Evolutionary conservation across 1,140 invertebrate genomes (phyloP).

Genomic region (Neomicropteryx cornuta): DNA sequence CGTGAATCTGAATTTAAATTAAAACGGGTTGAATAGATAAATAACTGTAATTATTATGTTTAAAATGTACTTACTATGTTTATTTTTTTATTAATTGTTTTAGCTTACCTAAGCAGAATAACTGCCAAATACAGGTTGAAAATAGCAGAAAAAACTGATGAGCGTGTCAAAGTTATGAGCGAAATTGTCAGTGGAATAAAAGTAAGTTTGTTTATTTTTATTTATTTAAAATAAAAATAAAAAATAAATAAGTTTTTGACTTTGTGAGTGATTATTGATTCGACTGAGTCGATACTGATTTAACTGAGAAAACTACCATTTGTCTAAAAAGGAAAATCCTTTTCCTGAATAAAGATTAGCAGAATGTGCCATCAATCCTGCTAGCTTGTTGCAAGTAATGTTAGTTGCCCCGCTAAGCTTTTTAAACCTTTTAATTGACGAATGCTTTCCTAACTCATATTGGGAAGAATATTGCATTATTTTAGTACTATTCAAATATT

Average conservation of each 20-base stretch:
- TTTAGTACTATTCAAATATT: not conserved
- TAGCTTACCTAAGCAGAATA: slow-evolving; percentile 39
- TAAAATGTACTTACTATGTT: too few relatives aligned
- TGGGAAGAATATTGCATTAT: slow-evolving; percentile 40
- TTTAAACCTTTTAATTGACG: slow-evolving; percentile 39
- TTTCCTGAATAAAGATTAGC: too few relatives aligned
- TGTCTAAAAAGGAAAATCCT: too few relatives aligned
- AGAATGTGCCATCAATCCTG: too few relatives aligned
- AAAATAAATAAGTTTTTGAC: not conserved
- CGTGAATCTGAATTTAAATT: too few relatives aligned
- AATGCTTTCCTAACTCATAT: not conserved
- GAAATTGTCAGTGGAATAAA: slow-evolving; percentile 62
- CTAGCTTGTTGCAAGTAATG: not conserved
- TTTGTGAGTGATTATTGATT: not conserved
- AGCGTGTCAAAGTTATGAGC: slow-evolving; percentile 66
- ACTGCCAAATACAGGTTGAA: slow-evolving; percentile 37
- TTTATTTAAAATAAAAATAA: slow-evolving; percentile 27
- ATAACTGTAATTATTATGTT: too few relatives aligned
- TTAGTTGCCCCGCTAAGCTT: slow-evolving; percentile 33
- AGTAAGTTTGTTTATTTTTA: slow-evolving; percentile 46
- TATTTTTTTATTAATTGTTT: too few relatives aligned
- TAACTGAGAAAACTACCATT: slow-evolving; percentile 4
- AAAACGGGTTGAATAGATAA: too few relatives aligned
- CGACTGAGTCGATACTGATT: slow-evolving; percentile 2
- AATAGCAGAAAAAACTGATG: slow-evolving; percentile 55